Percentiles rank a stretch among this genome's conserved stretches.
Conservation (phyloP, 2,888 invertebrate species). For the Hartigia nigra region DNA sequence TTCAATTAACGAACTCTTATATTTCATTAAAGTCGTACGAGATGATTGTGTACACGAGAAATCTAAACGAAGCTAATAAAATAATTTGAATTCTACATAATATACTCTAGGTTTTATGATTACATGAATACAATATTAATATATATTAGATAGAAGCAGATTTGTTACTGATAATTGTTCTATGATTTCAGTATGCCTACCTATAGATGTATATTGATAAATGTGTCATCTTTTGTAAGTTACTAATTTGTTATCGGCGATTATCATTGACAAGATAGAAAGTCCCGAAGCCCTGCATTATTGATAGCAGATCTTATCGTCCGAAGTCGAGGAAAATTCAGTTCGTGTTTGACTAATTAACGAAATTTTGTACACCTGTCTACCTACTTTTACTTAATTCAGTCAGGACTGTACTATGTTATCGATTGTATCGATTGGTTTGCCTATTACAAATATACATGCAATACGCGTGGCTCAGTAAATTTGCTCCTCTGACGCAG, state of each 20-base stretch:
- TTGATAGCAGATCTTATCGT: too few relatives aligned
- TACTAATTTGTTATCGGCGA: not conserved
- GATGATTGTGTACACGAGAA: not conserved
- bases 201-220: too few relatives aligned
- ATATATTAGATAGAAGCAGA: not conserved
- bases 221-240: not conserved
- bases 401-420: not conserved
- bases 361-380: not conserved
- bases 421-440: too few relatives aligned
- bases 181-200: too few relatives aligned
- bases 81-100: not conserved
- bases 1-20: conserved; percentile 36
- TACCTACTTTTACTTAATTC: not conserved
- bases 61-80: not conserved
- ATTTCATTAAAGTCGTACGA: not conserved
- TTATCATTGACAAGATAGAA: too few relatives aligned
- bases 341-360: too few relatives aligned
- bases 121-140: not conserved
- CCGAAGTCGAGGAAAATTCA: too few relatives aligned
- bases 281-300: too few relatives aligned
- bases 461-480: not conserved
- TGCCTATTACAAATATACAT: not conserved
- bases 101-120: not conserved
- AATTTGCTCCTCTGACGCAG: not conserved
- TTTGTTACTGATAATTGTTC: too few relatives aligned